Conservation (phyloP, 1,140 invertebrate genomes). For the Papilio dardanus region DNA sequence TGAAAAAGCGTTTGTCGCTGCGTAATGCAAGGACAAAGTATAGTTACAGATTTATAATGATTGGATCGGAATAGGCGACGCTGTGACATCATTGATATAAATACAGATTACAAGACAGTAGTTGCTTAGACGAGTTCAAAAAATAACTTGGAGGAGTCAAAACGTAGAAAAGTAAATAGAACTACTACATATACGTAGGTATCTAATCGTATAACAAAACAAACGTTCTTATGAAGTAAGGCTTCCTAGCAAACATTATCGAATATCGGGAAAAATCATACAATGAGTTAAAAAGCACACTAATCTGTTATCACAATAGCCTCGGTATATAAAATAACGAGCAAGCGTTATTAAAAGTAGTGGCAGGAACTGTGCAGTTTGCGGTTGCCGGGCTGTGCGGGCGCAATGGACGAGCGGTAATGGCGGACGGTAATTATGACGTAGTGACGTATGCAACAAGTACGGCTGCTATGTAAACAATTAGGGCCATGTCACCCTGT, state of each 20-base stretch:
- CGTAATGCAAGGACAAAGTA: slow-evolving; percentile 34
- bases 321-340: slow-evolving; percentile 44
- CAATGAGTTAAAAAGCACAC: too few species aligned
- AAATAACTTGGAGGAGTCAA: too few species aligned
- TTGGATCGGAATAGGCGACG: slow-evolving; percentile 29
- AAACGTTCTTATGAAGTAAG: too few species aligned
- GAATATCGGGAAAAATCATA: too few species aligned
- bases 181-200: too few species aligned
- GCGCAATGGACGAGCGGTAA: slow-evolving; percentile 42
- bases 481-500: slow-evolving; percentile 1
- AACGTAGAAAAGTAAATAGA: too few species aligned
- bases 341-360: slow-evolving; percentile 66
- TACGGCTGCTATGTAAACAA: slow-evolving; percentile 26
- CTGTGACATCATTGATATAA: too few species aligned
- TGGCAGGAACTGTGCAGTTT: slow-evolving; percentile 63
- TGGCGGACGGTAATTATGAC: slow-evolving; percentile 30
- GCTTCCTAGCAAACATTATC: too few species aligned
- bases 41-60: slow-evolving; percentile 37
- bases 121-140: neutral
- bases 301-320: neutral
- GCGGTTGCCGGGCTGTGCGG: slow-evolving; percentile 58
- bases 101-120: too few species aligned
- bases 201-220: too few species aligned
- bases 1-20: slow-evolving; percentile 33
- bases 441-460: slow-evolving; percentile 5